Percentiles rank a stretch among this genome's conserved stretches.
These are phyloP conservation scores for Sebastes diaconus DNA, from an alignment of 2,797 vertebrate species.

Conservation along the genomic window DNA sequence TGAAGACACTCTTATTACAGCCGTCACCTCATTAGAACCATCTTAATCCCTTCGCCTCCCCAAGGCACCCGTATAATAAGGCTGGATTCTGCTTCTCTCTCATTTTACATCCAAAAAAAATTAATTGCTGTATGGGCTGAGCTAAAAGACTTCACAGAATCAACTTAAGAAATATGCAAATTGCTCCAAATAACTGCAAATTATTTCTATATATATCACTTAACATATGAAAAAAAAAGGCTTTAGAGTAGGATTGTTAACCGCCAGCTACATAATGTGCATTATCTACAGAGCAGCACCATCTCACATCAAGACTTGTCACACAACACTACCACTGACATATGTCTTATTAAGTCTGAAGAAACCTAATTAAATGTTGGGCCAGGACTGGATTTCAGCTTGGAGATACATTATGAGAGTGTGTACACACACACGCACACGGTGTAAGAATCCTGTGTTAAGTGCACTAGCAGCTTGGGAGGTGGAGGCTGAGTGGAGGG, in stretches of 20 bases:
- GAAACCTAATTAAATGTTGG: slow-evolving; percentile 79
- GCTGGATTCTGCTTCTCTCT: slow-evolving; percentile 80
- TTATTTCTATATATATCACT: slow-evolving; percentile 39
- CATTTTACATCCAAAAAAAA: slow-evolving; percentile 76
- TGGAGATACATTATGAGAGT: slow-evolving; percentile 72
- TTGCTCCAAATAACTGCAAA: slow-evolving; percentile 41
- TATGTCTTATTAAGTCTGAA: slow-evolving; percentile 79
- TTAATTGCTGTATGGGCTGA: slow-evolving; percentile 78
- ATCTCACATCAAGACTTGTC: slow-evolving; percentile 75
- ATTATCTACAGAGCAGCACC: slow-evolving; percentile 66
- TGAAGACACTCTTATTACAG: slow-evolving; percentile 86
- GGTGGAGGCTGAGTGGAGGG: slow-evolving; percentile 63
- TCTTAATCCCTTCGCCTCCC: slow-evolving; percentile 84
- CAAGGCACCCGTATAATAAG: slow-evolving; percentile 82
- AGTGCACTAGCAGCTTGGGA: slow-evolving; percentile 65
- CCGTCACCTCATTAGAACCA: slow-evolving; percentile 86
- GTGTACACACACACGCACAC: slow-evolving; percentile 36
- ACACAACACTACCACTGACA: slow-evolving; percentile 78
- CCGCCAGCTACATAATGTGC: slow-evolving; percentile 61
- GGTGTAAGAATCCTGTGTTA: slow-evolving; percentile 63
- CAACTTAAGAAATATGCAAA: slow-evolving; percentile 55
- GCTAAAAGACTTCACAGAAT: slow-evolving; percentile 74
- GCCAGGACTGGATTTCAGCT: slow-evolving; percentile 73
- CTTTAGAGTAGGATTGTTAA: slow-evolving; percentile 54
- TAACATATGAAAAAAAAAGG: slow-evolving; percentile 22